These are phyloP conservation scores for Tiaroga cobitis DNA, from an alignment of 2,797 vertebrate species.

Conservation along the genomic window DNA sequence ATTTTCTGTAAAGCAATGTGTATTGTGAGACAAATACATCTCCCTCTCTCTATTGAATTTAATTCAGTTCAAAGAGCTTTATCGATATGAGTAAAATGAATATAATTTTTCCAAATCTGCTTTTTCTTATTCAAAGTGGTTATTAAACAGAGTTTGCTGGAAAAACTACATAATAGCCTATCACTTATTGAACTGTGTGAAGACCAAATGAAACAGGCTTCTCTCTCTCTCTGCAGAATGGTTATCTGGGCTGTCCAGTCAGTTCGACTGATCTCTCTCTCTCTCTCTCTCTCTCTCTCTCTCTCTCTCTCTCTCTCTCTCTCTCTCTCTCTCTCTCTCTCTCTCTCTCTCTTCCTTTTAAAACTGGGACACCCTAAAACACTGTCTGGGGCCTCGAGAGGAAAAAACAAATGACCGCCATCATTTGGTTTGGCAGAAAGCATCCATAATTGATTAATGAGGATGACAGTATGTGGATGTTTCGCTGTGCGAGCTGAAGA, in stretches of 20 bases:
- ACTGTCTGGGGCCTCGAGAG: background rate
- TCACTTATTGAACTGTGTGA: background rate
- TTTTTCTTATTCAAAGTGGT: background rate
- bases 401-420: conserved; percentile 40
- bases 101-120: background rate
- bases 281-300: too few species aligned
- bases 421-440: conserved; percentile 36
- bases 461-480: conserved; percentile 4
- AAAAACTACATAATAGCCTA: background rate
- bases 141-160: background rate
- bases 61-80: background rate
- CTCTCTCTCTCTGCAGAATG: background rate
- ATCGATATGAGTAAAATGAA: background rate
- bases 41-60: background rate
- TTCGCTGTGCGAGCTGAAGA: conserved; percentile 26
- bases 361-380: conserved; percentile 45
- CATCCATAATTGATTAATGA: conserved; percentile 46
- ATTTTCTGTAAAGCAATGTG: background rate
- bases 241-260: conserved; percentile 2
- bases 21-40: background rate
- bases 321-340: conserved; percentile 30
- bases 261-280: background rate
- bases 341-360: background rate
- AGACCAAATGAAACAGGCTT: background rate
- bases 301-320: conserved; percentile 13